Conservation (phyloP, 37 sponge, comb jelly and placozoan genomes). For the Geodia barretti region DNA sequence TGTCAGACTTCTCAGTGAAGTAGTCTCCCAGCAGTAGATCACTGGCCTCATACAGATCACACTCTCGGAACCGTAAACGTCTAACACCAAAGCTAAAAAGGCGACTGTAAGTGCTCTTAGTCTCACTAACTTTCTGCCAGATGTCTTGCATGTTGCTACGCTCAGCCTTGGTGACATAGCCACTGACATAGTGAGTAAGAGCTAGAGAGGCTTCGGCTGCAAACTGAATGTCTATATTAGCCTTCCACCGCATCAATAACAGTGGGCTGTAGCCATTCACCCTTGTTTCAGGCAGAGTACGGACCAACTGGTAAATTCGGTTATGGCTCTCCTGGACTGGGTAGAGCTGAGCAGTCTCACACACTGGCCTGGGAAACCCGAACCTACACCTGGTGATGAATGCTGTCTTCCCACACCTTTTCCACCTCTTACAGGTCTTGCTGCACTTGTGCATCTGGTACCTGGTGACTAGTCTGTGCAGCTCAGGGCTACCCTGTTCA, state of each 20-base stretch:
- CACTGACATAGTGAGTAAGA: conserved; percentile 52
- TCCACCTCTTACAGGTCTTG: no score
- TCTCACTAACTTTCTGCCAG: conserved; percentile 36
- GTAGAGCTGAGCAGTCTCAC: conserved; percentile 11
- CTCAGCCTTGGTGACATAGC: conserved; percentile 66
- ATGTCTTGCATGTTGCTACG: conserved; percentile 49
- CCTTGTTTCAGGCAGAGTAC: conserved; percentile 17
- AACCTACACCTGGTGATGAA: conserved; percentile 47
- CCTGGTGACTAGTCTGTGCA: conserved; percentile 50
- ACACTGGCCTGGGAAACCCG: conserved; percentile 39
- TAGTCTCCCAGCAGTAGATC: conserved; percentile 56
- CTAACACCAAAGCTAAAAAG: conserved; percentile 46
- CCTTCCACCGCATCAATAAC: conserved; percentile 54
- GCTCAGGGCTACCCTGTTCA: conserved; percentile 25
- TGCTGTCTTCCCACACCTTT: no score
- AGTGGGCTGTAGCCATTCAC: conserved; percentile 67
- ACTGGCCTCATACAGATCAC: conserved; percentile 45
- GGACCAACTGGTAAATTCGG: conserved; percentile 31
- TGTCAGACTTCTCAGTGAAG: conserved; percentile 44
- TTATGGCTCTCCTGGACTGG: conserved; percentile 33
- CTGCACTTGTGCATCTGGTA: no score
- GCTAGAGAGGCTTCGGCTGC: conserved; percentile 45
- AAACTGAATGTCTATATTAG: conserved; percentile 57
- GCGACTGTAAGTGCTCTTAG: conserved; percentile 14
- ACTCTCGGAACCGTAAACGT: conserved; percentile 29